A percentile compares a stretch with the other conserved stretches of the same genome.
These are phyloP conservation scores for Arvicanthis niloticus DNA, from an alignment of 2,113 vertebrate genomes.

Conservation along the genomic window DNA sequence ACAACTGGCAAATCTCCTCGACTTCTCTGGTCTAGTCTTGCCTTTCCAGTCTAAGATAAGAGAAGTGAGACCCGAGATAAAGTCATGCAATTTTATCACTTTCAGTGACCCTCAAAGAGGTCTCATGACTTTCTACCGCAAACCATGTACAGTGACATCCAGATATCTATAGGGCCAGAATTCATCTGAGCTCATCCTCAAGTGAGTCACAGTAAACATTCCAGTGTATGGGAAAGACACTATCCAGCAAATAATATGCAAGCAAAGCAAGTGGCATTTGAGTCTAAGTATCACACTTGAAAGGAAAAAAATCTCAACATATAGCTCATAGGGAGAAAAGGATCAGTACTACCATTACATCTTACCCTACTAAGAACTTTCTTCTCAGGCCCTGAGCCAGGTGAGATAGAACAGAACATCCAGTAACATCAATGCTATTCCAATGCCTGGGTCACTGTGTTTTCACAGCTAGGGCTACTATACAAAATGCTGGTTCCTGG, in stretches of 20 bases:
- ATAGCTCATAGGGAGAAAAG: neutral
- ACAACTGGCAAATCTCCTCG: neutral
- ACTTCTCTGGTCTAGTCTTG: neutral
- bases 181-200: neutral
- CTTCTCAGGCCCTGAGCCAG: neutral
- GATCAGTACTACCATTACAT: neutral
- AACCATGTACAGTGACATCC: neutral
- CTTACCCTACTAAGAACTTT: neutral
- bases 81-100: neutral
- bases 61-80: conserved; percentile 13
- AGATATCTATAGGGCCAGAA: neutral
- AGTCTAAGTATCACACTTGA: neutral
- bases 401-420: neutral
- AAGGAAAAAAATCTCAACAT: neutral
- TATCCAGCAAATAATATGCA: neutral
- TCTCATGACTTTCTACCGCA: neutral
- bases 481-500: neutral
- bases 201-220: neutral
- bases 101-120: neutral
- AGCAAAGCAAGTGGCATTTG: neutral
- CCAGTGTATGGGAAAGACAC: neutral
- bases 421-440: neutral
- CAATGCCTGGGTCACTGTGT: neutral
- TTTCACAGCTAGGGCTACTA: neutral
- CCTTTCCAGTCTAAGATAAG: conserved; percentile 33